Conservation (phyloP, 2,888 invertebrate species). For the Zaprionus lineosus region DNA sequence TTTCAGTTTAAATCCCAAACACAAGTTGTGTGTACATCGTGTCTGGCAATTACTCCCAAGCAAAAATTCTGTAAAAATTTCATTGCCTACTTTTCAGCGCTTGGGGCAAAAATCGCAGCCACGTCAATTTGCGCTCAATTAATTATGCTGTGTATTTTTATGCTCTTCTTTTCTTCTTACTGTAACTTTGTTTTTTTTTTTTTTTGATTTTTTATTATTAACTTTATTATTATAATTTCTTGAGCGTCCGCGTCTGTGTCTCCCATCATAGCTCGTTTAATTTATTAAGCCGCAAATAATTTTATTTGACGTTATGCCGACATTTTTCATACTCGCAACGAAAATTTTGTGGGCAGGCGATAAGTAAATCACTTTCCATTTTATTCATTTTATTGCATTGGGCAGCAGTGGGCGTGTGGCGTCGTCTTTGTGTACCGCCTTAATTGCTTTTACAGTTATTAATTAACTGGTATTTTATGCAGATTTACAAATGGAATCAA, state of each 20-base stretch:
- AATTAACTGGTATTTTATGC: conserved; percentile 57
- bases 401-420: conserved; percentile 9
- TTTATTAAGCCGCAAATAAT: conserved; percentile 56
- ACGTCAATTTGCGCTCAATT: conserved; percentile 76
- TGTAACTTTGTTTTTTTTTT: background rate
- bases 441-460: conserved; percentile 60
- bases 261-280: conserved; percentile 43
- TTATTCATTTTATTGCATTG: conserved; percentile 57
- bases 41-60: background rate
- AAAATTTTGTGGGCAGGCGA: conserved; percentile 9
- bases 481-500: conserved; percentile 47
- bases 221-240: conserved; percentile 39
- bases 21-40: conserved; percentile 20
- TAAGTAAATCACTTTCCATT: conserved; percentile 16
- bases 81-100: conserved; percentile 38
- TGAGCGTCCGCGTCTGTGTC: conserved; percentile 49
- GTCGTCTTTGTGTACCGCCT: conserved; percentile 24
- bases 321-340: conserved; percentile 46
- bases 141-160: conserved; percentile 58
- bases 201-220: conserved; percentile 31
- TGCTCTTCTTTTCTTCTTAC: background rate
- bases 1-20: conserved; percentile 29
- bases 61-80: conserved; percentile 27
- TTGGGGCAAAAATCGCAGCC: conserved; percentile 56
- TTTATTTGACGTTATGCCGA: conserved; percentile 14